Evolutionary conservation across 2,888 invertebrate species (phyloP).

Genomic region (Caenorhabditis panamensis): DNA sequence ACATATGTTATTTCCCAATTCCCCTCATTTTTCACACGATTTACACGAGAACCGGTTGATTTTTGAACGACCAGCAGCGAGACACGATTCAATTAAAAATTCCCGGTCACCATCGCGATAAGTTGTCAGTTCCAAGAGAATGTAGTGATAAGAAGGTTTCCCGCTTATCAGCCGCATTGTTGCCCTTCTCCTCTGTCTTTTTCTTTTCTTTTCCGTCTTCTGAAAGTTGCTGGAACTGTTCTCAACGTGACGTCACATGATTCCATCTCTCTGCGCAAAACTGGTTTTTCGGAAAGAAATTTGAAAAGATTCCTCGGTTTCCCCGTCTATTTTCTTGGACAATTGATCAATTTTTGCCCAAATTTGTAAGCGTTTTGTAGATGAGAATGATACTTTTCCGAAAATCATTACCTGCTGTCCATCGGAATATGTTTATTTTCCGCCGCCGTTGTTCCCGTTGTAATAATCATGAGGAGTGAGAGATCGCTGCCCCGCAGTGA

Average conservation of each 20-base stretch:
- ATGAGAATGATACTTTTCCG: too few relatives aligned
- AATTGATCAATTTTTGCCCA: too few relatives aligned
- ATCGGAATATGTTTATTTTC: not conserved
- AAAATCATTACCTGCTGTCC: too few relatives aligned
- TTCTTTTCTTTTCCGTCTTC: not conserved
- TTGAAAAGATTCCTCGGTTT: not conserved
- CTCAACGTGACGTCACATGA: constrained; percentile 36
- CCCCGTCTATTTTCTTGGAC: not conserved
- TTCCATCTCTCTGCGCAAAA: constrained; percentile 33
- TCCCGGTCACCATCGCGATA: not conserved
- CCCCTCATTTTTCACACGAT: too few relatives aligned
- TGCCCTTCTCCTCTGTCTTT: not conserved
- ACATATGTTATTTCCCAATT: constrained; percentile 1
- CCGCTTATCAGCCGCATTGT: constrained; percentile 8
- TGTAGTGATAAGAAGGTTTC: not conserved
- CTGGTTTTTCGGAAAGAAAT: constrained; percentile 29
- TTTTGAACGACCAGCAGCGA: constrained; percentile 6
- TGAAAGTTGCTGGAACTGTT: constrained; percentile 1
- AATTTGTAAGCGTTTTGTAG: too few relatives aligned
- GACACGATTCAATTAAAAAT: not conserved
- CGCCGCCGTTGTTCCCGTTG: not conserved
- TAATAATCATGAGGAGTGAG: not conserved
- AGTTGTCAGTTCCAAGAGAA: not conserved
- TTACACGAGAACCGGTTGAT: not conserved
- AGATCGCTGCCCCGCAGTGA: not conserved